A percentile compares a stretch with the other conserved stretches of the same genome.
These are phyloP conservation scores for Squalus acanthias DNA, from an alignment of 2,797 vertebrate genomes.

Conservation along the genomic window DNA sequence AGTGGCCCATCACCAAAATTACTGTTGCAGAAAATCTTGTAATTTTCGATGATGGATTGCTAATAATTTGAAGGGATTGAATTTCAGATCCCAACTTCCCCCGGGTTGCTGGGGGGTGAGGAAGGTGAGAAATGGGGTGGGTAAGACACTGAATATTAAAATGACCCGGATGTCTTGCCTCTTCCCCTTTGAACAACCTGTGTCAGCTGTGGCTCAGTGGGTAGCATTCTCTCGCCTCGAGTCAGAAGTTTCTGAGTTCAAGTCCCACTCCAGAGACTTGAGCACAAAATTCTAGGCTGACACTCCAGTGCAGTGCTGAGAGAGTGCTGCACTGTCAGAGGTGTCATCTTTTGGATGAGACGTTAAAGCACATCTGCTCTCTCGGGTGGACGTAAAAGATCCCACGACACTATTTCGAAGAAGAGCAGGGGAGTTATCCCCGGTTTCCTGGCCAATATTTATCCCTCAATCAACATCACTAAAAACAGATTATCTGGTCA, in stretches of 20 bases:
- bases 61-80: not conserved
- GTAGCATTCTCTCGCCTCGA: not conserved
- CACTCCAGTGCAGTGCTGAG: not conserved
- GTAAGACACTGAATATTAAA: not conserved
- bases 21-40: not conserved
- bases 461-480: not conserved
- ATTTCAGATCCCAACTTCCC: not conserved
- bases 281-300: not conserved
- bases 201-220: not conserved
- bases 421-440: not conserved
- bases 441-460: not conserved
- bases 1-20: not conserved
- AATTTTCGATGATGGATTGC: not conserved
- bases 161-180: not conserved
- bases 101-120: not conserved
- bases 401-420: not conserved
- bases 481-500: not conserved
- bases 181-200: not conserved
- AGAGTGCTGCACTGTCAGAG: not conserved
- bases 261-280: not conserved
- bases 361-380: too few species aligned
- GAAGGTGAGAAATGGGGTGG: not conserved
- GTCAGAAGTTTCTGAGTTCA: not conserved
- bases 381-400: too few species aligned
- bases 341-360: too few species aligned